Percentiles rank a stretch among this genome's conserved stretches.
These are phyloP conservation scores for Dromius quadrimaculatus DNA, from an alignment of 2,888 invertebrate genomes.

Conservation along the genomic window DNA sequence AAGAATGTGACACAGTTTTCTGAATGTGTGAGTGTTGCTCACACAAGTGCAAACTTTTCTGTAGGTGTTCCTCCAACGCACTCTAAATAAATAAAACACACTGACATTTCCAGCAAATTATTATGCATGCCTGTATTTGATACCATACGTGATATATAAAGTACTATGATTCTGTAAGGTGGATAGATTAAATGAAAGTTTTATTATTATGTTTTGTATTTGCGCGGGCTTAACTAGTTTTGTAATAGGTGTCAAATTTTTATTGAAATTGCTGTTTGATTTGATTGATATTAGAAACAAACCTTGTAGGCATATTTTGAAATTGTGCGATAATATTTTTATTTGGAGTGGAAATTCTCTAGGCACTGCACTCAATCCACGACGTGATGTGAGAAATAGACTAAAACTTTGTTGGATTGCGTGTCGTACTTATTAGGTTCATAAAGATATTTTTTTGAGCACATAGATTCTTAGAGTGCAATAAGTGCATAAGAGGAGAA, in stretches of 20 bases:
- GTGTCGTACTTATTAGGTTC: too few species aligned
- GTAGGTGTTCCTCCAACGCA: slow-evolving; percentile 36
- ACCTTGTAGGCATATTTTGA: too few species aligned
- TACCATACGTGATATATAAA: slow-evolving; percentile 35
- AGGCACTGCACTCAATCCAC: too few species aligned
- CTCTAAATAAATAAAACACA: slow-evolving; percentile 20
- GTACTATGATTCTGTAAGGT: background rate
- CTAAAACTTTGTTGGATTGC: too few species aligned
- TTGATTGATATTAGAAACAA: slow-evolving; percentile 9
- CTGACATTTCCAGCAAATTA: slow-evolving; percentile 40
- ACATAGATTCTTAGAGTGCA: too few species aligned
- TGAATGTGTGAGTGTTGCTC: background rate
- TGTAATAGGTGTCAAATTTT: slow-evolving; percentile 14
- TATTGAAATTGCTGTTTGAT: background rate
- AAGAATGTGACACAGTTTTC: slow-evolving; percentile 37
- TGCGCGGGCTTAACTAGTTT: slow-evolving; percentile 12
- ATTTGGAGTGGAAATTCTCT: too few species aligned
- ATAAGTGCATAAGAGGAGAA: too few species aligned
- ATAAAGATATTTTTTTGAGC: too few species aligned
- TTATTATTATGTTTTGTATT: slow-evolving; percentile 22
- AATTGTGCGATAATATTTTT: too few species aligned
- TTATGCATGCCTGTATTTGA: slow-evolving; percentile 32
- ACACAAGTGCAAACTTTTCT: slow-evolving; percentile 20
- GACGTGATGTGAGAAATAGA: too few species aligned
- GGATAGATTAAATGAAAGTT: slow-evolving; percentile 12